A percentile compares a stretch with the other conserved stretches of the same genome.
Conservation (phyloP, 2,797 vertebrate genomes). For the Poecilia gillii region DNA sequence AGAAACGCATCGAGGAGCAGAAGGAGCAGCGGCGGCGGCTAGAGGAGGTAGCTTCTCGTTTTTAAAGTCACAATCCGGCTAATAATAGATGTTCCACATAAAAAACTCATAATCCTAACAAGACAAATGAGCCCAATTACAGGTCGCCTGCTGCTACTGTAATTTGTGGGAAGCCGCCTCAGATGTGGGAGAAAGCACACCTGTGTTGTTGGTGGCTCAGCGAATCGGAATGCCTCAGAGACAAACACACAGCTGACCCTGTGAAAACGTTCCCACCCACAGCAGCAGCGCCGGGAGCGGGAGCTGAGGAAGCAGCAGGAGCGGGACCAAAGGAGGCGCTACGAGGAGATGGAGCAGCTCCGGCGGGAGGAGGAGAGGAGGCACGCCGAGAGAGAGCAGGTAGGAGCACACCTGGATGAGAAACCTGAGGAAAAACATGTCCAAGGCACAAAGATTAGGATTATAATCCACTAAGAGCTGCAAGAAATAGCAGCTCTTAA, state of each 20-base stretch:
- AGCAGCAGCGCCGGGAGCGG: constrained; percentile 97
- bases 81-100: not conserved
- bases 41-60: constrained; percentile 87
- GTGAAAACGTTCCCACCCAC: constrained; percentile 19
- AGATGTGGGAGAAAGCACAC: constrained; percentile 9
- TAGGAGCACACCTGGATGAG: constrained; percentile 50
- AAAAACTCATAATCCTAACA: not conserved
- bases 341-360: constrained; percentile 93
- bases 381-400: constrained; percentile 95
- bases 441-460: not conserved
- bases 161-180: not conserved
- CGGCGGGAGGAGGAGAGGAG: constrained; percentile 94
- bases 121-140: not conserved
- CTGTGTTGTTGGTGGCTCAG: constrained; percentile 34
- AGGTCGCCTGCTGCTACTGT: not conserved
- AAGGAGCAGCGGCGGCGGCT: constrained; percentile 94
- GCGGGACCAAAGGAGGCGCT: constrained; percentile 92
- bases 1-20: constrained; percentile 99
- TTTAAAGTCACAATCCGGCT: not conserved
- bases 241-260: constrained; percentile 8
- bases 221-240: constrained; percentile 15
- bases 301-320: constrained; percentile 97
- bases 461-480: not conserved
- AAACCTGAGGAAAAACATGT: not conserved
- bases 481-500: not conserved